Evolutionary conservation across 1,140 invertebrate genomes (phyloP), one percentile per base, ranked within the genome.

Genomic region (Macrobrachium rosenbergii): DNA sequence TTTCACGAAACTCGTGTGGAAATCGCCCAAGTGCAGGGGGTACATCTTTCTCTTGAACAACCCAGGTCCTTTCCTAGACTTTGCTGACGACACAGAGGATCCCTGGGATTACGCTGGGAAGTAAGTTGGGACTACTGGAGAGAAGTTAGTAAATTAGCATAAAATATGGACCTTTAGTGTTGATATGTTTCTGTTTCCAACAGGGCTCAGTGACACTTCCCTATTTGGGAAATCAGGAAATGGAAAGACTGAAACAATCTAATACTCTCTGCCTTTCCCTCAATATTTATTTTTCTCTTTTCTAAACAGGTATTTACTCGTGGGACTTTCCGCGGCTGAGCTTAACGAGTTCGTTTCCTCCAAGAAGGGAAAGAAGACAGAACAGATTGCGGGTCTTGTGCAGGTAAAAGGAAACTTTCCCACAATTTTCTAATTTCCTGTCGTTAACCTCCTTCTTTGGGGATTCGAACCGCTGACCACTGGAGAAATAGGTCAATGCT

Each of bases 301-400:
- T 21, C 8, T 3, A 75, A n/a, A 6, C 82, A 83, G 82, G 58
- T 60, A 78, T 43, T 16, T 85, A 45, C 37, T 85, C 7, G 83
- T 85, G 8, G 75, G 83, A 5, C 12, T 19, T 16, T 23, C 75
- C 3, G 17, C 28, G 23, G 19, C 62, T 19, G 10, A 85, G 12
- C 75, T 85, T n/a, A 5, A 63, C 19, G 28, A n/a, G 2, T 19
- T 85, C 58, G 59, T 43, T 12, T 59, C 19, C n/a, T 67, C 83
- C 10, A 63, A 21, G 17, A 85, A 85, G 19, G 83, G 83, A 10
- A 78, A 64, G 75, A 85, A 79, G 76, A 85, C 83, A 17, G 62
- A 85, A 17, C 75, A 85, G 10, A 10, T 85, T 5, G 19, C 79
- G 16, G 83, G 83, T 21, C 60, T 78, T 45, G 45, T 78, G 12